These are phyloP conservation scores for Lordiphosa mommai DNA, from an alignment of 1,140 invertebrate genomes.

Conservation along the genomic window DNA sequence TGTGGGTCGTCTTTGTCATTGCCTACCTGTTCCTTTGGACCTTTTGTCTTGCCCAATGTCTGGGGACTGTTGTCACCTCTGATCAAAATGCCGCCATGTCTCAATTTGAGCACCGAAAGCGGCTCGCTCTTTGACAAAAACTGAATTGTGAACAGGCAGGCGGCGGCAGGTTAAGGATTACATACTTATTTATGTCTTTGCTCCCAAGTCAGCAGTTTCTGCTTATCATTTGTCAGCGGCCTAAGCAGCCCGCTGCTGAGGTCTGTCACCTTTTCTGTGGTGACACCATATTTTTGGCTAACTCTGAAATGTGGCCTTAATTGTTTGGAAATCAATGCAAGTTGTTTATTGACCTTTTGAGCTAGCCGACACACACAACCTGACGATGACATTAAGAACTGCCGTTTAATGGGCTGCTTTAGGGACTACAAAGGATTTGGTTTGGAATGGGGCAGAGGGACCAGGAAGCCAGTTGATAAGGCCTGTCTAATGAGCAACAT, in stretches of 20 bases:
- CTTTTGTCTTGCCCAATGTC: slow-evolving; percentile 21
- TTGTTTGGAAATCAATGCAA: slow-evolving; percentile 72
- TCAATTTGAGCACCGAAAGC: slow-evolving; percentile 43
- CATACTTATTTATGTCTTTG: slow-evolving; percentile 19
- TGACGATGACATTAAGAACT: slow-evolving; percentile 38
- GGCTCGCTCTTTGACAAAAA: slow-evolving; percentile 55
- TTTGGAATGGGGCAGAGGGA: slow-evolving; percentile 9
- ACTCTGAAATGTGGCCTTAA: slow-evolving; percentile 69
- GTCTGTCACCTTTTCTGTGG: slow-evolving; percentile 57
- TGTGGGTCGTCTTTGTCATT: slow-evolving; percentile 10
- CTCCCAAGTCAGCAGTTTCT: slow-evolving; percentile 61
- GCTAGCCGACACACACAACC: slow-evolving; percentile 41
- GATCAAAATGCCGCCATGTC: slow-evolving; percentile 46
- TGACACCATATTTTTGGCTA: slow-evolving; percentile 72
- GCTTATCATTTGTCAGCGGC: slow-evolving; percentile 58
- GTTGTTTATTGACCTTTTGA: slow-evolving; percentile 65
- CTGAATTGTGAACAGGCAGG: slow-evolving; percentile 34
- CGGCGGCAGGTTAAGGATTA: slow-evolving; percentile 70
- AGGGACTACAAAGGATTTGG: slow-evolving; percentile 47
- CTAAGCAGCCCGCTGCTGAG: slow-evolving; percentile 42
- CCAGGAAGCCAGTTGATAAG: slow-evolving; percentile 34
- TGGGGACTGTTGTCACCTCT: slow-evolving; percentile 42
- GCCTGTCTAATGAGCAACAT: slow-evolving; percentile 47
- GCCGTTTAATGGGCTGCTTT: slow-evolving; percentile 67
- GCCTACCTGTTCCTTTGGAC: slow-evolving; percentile 34